Evolutionary conservation across 2,797 vertebrate species (phyloP).

Genomic region (Coluber constrictor): DNA sequence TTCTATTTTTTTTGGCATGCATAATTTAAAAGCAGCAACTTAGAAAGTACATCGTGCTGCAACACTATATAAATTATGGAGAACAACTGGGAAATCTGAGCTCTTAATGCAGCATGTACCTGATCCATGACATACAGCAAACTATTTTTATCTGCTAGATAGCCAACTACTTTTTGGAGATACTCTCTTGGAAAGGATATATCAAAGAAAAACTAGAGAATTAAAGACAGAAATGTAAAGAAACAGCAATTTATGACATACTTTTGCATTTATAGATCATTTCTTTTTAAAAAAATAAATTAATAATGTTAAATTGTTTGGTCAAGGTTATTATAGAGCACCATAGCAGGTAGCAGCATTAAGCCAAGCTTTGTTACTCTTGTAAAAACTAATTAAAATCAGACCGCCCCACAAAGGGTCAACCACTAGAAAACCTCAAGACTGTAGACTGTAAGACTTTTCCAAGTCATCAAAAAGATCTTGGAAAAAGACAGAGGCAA

Average conservation of each 20-base stretch:
- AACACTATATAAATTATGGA: slow-evolving; percentile 57
- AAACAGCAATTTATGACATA: not conserved
- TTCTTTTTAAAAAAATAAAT: not conserved
- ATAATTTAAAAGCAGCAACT: slow-evolving; percentile 61
- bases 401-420: not conserved
- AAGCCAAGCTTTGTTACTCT: not conserved
- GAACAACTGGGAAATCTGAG: slow-evolving; percentile 17
- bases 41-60: slow-evolving; percentile 44
- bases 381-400: not conserved
- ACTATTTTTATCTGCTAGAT: slow-evolving; percentile 39
- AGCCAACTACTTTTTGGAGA: slow-evolving; percentile 25
- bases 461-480: not conserved
- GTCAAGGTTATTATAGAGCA: not conserved
- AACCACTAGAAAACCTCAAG: not conserved
- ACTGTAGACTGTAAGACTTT: not conserved
- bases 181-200: not conserved
- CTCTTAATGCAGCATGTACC: slow-evolving; percentile 30
- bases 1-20: slow-evolving; percentile 33
- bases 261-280: not conserved
- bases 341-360: not conserved
- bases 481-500: not conserved
- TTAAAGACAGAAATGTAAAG: not conserved
- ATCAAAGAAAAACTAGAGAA: slow-evolving; percentile 18
- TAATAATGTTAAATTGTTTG: not conserved
- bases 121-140: slow-evolving; percentile 31